Conservation (phyloP, 1,140 invertebrate species). For the Sitodiplosis mosellana region DNA sequence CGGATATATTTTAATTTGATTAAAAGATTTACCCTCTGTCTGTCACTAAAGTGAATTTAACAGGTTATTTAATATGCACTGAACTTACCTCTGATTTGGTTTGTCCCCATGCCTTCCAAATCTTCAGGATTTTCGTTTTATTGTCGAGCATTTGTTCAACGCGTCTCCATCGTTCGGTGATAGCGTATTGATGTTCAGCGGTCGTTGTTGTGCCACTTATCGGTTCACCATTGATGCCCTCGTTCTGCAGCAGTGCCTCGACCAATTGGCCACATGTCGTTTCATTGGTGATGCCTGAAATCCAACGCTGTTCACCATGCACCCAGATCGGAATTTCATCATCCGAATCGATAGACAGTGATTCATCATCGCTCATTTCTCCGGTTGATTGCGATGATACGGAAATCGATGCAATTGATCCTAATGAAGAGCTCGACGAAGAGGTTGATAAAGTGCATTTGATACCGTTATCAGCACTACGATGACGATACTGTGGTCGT, state of each 20-base stretch:
- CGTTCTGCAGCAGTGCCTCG: slow-evolving; percentile 36
- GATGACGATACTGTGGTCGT: no score
- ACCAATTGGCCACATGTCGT: slow-evolving; percentile 66
- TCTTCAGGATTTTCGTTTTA: slow-evolving; percentile 47
- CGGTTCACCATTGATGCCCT: slow-evolving; percentile 11
- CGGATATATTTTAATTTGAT: not conserved
- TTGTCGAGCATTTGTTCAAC: slow-evolving; percentile 51
- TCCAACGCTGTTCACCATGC: slow-evolving; percentile 54
- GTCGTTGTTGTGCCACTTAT: slow-evolving; percentile 2
- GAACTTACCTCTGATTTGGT: slow-evolving; percentile 45
- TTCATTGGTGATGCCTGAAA: slow-evolving; percentile 49
- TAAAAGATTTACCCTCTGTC: not conserved
- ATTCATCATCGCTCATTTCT: not conserved
- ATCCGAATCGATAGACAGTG: not conserved
- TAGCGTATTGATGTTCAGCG: slow-evolving; percentile 31
- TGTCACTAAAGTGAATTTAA: not conserved
- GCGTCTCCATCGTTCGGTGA: slow-evolving; percentile 42
- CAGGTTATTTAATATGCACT: slow-evolving; percentile 1
- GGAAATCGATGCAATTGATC: no score
- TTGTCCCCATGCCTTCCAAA: slow-evolving; percentile 56
- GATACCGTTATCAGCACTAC: no score
- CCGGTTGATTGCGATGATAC: not conserved
- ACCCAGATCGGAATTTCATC: slow-evolving; percentile 63
- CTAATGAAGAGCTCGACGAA: no score
- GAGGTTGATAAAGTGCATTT: no score